Evolutionary conservation across 2,113 vertebrate species (phyloP), one percentile per base, ranked within the genome.

Genomic region (Sinocyclocheilus anophthalmus): DNA sequence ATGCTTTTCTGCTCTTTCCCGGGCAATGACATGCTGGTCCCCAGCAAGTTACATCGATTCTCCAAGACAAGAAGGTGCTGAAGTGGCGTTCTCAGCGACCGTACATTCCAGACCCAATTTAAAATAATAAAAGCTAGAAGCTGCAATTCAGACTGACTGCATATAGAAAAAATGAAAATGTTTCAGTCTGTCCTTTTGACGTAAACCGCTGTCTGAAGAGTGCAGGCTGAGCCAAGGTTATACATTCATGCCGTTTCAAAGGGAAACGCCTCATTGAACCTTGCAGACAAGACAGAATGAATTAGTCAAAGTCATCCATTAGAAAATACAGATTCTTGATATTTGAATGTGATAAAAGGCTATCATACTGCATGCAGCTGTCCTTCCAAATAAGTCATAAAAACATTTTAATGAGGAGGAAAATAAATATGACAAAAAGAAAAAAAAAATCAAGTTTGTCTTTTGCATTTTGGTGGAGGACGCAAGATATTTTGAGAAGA

Each of bases 391-490:
- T 48, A 30, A 59, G 26, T 53, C 6, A 77, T 55, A 33, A 50
- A 61, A 61, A 45, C 22, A 10, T 24, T 76, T 48, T 2, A 1
- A 42, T 24, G 30, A 69, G 33, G 80, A 30, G 30, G 30, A 37
- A 37, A 37, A 69, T 69, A 69, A 76, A 65, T 53, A 39, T n/a
- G 24, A 57, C 30, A 84, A n/a, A 39, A 45, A 84, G 63, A 81
- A 72, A 75, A 63, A 77, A 75, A 63, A 55, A 53, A 73, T 10
- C n/a, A 16, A 77, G 67, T 84, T 37, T 67, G 33, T 75, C 16
- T 86, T 84, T 30, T 83, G 45, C 48, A 84, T 30, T 39, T 59
- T 48, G 55, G 50, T 77, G 78, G 79, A 81, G 84, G 81, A 85
- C 20, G 5, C 45, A 45, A 39, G 20, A 72, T 61, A 50, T 45